A percentile compares a stretch with the other conserved stretches of the same genome.
Evolutionary conservation across 92 coral and sea anemone species (phyloP).

Genomic region (Palythoa heliodiscus): DNA sequence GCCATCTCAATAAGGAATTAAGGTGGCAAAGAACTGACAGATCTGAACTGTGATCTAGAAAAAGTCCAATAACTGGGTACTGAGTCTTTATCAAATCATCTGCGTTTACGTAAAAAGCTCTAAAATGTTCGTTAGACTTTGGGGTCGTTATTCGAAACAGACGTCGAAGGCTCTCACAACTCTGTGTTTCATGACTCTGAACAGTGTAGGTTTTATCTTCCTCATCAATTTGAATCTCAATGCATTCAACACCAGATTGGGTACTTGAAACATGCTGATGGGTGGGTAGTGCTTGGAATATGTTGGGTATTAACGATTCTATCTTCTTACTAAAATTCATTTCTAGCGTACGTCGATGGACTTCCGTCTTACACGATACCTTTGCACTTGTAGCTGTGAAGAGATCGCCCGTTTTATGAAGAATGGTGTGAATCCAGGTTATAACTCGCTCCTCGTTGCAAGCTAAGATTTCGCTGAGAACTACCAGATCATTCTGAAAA

Average conservation of each 20-base stretch:
- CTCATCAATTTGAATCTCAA: slow-evolving; percentile 66
- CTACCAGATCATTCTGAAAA: slow-evolving; percentile 63
- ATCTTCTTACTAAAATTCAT: too few relatives aligned
- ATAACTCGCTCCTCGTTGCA: slow-evolving; percentile 71
- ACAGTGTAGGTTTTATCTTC: slow-evolving; percentile 45
- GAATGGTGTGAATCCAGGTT: slow-evolving; percentile 67
- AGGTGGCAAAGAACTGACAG: slow-evolving; percentile 70
- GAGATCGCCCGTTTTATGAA: slow-evolving; percentile 43
- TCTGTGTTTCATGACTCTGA: slow-evolving; percentile 35
- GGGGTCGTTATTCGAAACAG: slow-evolving; percentile 71
- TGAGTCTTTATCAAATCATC: slow-evolving; percentile 49
- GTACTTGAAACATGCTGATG: neutral
- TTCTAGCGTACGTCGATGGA: too few relatives aligned
- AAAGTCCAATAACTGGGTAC: slow-evolving; percentile 81
- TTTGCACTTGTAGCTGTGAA: neutral
- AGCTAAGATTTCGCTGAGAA: slow-evolving; percentile 56
- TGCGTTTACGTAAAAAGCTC: slow-evolving; percentile 60
- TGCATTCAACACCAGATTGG: neutral
- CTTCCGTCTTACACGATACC: too few relatives aligned
- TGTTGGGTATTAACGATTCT: too few relatives aligned
- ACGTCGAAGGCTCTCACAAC: slow-evolving; percentile 57
- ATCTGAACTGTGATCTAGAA: slow-evolving; percentile 68
- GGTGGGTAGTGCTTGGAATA: too few relatives aligned
- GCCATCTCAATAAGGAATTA: slow-evolving; percentile 68
- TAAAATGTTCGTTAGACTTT: slow-evolving; percentile 65